These are phyloP conservation scores for Spatulosminthurus flaviceps DNA, from an alignment of 2,888 invertebrate genomes.

Conservation along the genomic window DNA sequence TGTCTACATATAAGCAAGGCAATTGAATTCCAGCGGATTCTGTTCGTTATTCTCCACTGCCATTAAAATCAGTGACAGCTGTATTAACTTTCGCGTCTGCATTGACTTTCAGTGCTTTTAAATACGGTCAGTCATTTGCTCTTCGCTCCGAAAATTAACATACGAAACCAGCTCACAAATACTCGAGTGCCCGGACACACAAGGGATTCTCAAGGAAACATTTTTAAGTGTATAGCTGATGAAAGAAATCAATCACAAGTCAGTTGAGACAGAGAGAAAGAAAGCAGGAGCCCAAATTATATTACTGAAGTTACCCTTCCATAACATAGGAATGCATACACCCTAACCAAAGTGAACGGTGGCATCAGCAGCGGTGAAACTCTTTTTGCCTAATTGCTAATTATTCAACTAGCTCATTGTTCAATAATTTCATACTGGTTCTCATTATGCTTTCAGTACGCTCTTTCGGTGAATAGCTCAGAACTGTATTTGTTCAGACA, in stretches of 20 bases:
- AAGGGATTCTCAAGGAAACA: background rate
- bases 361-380: background rate
- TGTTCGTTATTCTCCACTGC: background rate
- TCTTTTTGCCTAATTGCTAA: background rate
- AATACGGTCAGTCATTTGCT: background rate
- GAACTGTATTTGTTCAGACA: background rate
- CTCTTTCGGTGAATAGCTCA: background rate
- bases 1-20: background rate
- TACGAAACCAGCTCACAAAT: background rate
- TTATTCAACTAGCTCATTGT: conserved; percentile 10
- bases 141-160: conserved; percentile 1
- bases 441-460: conserved; percentile 6
- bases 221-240: background rate
- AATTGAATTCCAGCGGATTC: background rate
- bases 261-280: background rate
- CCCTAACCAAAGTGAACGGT: background rate
- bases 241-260: background rate
- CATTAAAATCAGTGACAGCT: background rate
- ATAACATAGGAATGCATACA: too few species aligned
- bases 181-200: background rate
- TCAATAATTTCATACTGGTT: background rate
- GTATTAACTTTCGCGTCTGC: background rate
- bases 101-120: background rate
- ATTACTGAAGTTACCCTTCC: too few species aligned
- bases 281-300: background rate